A percentile compares a stretch with the other conserved stretches of the same genome.
phyloP scores from a whole-genome alignment of 92 coral and sea anemone species.

The Muricea muricata region DNA sequence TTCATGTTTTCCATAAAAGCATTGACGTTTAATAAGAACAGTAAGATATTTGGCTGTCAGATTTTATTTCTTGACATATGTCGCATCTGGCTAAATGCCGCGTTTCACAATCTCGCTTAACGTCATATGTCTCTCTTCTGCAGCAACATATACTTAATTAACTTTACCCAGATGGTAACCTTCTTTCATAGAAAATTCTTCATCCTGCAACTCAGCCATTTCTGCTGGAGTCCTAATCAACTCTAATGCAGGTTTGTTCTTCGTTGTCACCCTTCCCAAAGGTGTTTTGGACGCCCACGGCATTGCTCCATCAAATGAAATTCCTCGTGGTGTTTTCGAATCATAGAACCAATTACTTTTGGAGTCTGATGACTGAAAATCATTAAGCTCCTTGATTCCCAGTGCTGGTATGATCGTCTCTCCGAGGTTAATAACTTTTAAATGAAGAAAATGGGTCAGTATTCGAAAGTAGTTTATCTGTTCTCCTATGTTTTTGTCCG shows the following conservation, averaged over 20 bases:
- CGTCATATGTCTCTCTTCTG: background rate
- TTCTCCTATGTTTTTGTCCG: no score
- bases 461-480: constrained; percentile 7
- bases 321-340: constrained; percentile 18
- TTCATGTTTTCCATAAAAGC: no score
- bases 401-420: constrained; percentile 28
- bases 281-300: constrained; percentile 44
- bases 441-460: constrained; percentile 23
- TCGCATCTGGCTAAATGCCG: no score
- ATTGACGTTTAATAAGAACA: no score
- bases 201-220: constrained; percentile 36
- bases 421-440: constrained; percentile 26
- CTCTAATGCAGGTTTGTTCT: constrained; percentile 17
- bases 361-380: constrained; percentile 14
- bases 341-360: constrained; percentile 23
- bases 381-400: constrained; percentile 24
- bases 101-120: no score
- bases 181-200: constrained; percentile 27
- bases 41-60: background rate
- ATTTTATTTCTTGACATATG: no score
- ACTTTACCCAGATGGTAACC: constrained; percentile 17
- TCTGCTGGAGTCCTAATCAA: constrained; percentile 30
- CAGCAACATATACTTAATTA: background rate
- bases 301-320: constrained; percentile 42
- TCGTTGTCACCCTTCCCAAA: constrained; percentile 27